Percentiles rank a stretch among this genome's conserved stretches.
Evolutionary conservation across 2,888 invertebrate species (phyloP).

Genomic region (Temnothorax rugatulus): DNA sequence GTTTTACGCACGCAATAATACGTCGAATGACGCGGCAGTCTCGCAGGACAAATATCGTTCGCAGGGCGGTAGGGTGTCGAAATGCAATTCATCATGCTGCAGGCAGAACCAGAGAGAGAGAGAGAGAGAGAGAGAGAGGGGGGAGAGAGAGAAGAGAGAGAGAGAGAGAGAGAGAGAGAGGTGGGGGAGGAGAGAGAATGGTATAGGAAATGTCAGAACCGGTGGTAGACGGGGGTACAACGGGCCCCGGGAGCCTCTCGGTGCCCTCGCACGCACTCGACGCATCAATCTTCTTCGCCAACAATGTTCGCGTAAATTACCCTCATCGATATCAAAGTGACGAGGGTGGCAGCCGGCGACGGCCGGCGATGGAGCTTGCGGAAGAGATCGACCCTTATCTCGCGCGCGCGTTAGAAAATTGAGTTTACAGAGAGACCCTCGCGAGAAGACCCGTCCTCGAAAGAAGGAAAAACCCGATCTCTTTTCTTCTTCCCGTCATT

Average conservation of each 20-base stretch:
- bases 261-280: constrained; percentile 79
- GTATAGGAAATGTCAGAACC: constrained; percentile 37
- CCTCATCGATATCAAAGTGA: constrained; percentile 85
- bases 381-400: constrained; percentile 78
- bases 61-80: constrained; percentile 74
- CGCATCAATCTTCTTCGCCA: constrained; percentile 85
- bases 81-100: constrained; percentile 82
- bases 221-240: constrained; percentile 51
- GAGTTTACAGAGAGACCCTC: constrained; percentile 77
- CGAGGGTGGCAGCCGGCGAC: constrained; percentile 72
- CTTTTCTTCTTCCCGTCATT: constrained; percentile 47
- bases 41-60: constrained; percentile 72
- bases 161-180: constrained; percentile 25
- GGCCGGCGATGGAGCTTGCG: constrained; percentile 61
- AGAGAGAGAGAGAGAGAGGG: constrained; percentile 29
- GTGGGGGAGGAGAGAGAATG: constrained; percentile 13
- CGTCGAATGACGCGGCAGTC: constrained; percentile 76
- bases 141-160: no score
- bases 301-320: constrained; percentile 85
- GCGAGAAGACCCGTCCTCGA: not conserved
- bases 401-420: constrained; percentile 77
- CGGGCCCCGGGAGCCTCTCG: constrained; percentile 53
- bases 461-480: constrained; percentile 15
- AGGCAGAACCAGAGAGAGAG: constrained; percentile 31
- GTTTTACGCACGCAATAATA: constrained; percentile 69